These are phyloP conservation scores for Trichoplusia ni DNA, from an alignment of 1,140 invertebrate species.

Conservation along the genomic window DNA sequence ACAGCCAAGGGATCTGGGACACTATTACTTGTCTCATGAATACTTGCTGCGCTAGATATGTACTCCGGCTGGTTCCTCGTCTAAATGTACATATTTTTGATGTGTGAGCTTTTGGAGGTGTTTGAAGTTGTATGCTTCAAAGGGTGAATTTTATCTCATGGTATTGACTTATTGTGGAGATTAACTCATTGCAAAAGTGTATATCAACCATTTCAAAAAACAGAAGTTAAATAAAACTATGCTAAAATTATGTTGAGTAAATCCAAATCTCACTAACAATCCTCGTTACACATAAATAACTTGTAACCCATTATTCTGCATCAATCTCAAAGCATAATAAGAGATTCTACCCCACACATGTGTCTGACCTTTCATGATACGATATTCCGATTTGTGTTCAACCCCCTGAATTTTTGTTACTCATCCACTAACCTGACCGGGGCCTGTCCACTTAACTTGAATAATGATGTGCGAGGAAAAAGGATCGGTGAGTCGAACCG, in stretches of 20 bases:
- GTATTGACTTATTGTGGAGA: too few species aligned
- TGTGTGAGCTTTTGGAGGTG: not conserved
- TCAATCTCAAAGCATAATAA: constrained; percentile 32
- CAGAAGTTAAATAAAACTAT: too few species aligned
- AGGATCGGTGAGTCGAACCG: constrained; percentile 56
- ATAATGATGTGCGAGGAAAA: constrained; percentile 65
- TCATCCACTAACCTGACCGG: constrained; percentile 59
- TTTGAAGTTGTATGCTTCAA: too few species aligned
- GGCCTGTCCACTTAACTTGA: constrained; percentile 67
- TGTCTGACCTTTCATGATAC: constrained; percentile 31
- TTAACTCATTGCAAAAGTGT: too few species aligned
- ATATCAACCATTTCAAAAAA: too few species aligned
- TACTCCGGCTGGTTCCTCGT: not conserved
- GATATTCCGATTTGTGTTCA: constrained; percentile 36
- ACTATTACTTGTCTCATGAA: constrained; percentile 33
- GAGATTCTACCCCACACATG: constrained; percentile 25
- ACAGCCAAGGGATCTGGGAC: constrained; percentile 24
- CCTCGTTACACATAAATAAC: not conserved
- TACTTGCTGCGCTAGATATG: constrained; percentile 3
- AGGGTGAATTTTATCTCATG: too few species aligned
- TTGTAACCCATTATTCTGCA: constrained; percentile 22
- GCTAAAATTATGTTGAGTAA: too few species aligned
- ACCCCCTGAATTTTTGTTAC: constrained; percentile 55
- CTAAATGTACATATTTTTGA: not conserved
- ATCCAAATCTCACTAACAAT: too few species aligned